These are phyloP conservation scores for Acropternis orthonyx DNA, from an alignment of 2,797 vertebrate species.

Conservation along the genomic window DNA sequence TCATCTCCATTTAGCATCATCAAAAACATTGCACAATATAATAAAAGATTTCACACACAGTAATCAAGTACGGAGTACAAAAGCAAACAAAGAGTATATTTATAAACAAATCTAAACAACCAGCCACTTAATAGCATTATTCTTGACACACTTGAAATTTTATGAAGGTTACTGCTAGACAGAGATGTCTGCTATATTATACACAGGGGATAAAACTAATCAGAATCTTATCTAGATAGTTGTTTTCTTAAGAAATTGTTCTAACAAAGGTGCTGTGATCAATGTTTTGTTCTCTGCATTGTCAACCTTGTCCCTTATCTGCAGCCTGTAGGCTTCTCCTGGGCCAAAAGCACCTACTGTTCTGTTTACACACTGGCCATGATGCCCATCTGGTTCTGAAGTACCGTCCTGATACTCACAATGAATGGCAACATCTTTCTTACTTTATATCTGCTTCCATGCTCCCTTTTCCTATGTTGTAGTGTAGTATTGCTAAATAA, in stretches of 20 bases:
- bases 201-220: background rate
- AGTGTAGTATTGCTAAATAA: background rate
- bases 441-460: background rate
- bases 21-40: background rate
- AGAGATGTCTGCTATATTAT: background rate
- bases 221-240: background rate
- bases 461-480: background rate
- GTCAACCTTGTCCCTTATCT: fast-evolving
- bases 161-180: background rate
- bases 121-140: background rate
- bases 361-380: background rate
- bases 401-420: background rate
- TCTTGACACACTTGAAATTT: background rate
- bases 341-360: background rate
- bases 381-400: background rate
- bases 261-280: background rate
- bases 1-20: background rate
- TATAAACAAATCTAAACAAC: background rate
- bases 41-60: background rate
- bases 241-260: background rate
- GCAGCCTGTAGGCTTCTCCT: background rate
- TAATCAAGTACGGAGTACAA: background rate
- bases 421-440: background rate
- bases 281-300: background rate
- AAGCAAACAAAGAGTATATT: background rate